Base-by-base conservation (phyloP, 2,888 invertebrate species). In the Nomada ferruginata region DNA sequence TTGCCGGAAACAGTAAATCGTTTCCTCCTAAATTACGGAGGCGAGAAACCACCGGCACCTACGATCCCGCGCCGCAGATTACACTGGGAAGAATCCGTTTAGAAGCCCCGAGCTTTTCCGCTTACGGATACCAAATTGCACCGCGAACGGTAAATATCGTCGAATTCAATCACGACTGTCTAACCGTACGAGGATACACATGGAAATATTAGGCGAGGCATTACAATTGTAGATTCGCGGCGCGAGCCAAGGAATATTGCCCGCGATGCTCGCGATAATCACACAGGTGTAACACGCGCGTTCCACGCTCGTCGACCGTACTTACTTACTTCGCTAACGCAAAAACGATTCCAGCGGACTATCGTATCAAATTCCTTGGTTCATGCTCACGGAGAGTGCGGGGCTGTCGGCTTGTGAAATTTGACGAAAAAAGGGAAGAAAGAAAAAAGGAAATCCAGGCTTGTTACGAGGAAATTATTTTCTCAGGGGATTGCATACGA, bases 1-100 rank as follows among this genome's bases (percentile, higher is more conserved):
- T 84, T 82, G 78, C 85, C 89, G 91, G 90, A 90, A 91, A 86
- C 69, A 70, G 84, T 82, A 85, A 90, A 91, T 91, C 89, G 90
- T 89, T 91, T 91, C 89, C 87, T 88, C 87, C 86, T 87, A 87
- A 91, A 90, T 88, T 86, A 86, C 84, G 77, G 64, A 91, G 84
- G 85, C 87, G 86, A 85, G 87, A 89, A 88, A 75, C 81, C 79
- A 66, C 76, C 69, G 44, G 60, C 76, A 71, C 50, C 73, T 61
- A 20, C 64, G 72, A 76, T 73, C 44, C 83, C 69, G 55, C 20
- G 69, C 26, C n/a, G 23, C 47, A 80, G 80, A 80, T 80, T 80
- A 68, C 50, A 13, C 52, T 57, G 57, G 57, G 55, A 47, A 52
- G 68, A 68, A 72, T 63, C 57, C 68, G 55, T 72, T 57, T 55